Evolutionary conservation across 1,140 invertebrate genomes (phyloP).

Genomic region (Rhopalosiphum maidis): DNA sequence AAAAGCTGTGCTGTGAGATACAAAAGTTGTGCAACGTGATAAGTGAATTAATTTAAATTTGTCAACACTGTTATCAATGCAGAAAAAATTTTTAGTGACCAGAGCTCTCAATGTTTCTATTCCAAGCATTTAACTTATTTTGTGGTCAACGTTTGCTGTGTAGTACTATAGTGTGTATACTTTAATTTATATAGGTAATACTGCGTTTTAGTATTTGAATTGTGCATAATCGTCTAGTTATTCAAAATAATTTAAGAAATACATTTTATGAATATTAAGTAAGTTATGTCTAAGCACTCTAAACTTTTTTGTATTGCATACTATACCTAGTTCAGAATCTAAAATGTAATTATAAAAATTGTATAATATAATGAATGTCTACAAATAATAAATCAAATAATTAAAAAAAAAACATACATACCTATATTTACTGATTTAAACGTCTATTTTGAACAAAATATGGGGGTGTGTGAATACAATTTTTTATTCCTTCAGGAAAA

Average conservation of each 20-base stretch:
- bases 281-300: neutral
- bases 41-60: too few species aligned
- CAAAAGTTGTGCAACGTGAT: neutral
- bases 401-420: neutral
- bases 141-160: neutral
- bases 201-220: neutral
- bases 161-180: too few species aligned
- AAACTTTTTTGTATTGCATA: too few species aligned
- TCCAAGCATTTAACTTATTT: neutral
- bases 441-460: neutral
- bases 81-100: neutral
- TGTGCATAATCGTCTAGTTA: neutral
- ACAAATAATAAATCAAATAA: neutral
- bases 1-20: neutral
- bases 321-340: neutral
- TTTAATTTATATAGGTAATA: neutral
- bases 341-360: neutral
- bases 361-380: neutral
- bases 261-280: neutral
- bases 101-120: neutral
- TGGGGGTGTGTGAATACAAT: neutral
- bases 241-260: too few species aligned
- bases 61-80: neutral
- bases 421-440: neutral
- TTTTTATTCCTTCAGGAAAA: neutral